Conservation (phyloP, 1,140 invertebrate species). For the Choristoneura fumiferana region DNA sequence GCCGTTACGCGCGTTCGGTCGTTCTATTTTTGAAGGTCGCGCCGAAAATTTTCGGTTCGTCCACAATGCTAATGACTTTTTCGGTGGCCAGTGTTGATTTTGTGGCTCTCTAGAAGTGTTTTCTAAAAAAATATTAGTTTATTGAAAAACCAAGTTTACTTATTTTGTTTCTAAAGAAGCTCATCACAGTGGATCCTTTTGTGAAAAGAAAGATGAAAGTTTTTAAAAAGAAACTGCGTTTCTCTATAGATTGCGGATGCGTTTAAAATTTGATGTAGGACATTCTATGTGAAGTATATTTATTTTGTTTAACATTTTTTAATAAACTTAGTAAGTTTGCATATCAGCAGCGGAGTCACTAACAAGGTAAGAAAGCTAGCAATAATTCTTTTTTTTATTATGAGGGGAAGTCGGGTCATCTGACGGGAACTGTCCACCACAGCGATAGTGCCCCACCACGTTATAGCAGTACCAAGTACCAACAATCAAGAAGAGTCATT, state of each 20-base stretch:
- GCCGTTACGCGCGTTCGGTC: conserved; percentile 33
- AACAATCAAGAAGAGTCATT: too few species aligned
- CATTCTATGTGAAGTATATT: conserved; percentile 23
- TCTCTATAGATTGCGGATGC: conserved; percentile 60
- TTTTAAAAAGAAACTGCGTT: conserved; percentile 72
- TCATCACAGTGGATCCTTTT: conserved; percentile 65
- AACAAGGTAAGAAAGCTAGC: background rate
- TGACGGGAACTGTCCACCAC: too few species aligned
- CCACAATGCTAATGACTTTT: conserved; percentile 44
- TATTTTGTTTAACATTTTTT: conserved; percentile 22
- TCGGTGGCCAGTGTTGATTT: conserved; percentile 26
- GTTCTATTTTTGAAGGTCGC: conserved; percentile 57
- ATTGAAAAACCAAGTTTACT: conserved; percentile 27
- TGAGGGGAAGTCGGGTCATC: too few species aligned
- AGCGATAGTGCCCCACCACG: too few species aligned
- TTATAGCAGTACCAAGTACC: too few species aligned
- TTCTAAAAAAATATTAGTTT: background rate
- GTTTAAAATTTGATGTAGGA: conserved; percentile 31
- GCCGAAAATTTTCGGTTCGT: conserved; percentile 40
- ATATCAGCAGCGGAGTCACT: background rate
- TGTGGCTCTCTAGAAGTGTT: background rate
- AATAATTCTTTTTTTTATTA: background rate
- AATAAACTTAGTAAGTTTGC: background rate
- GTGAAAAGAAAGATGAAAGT: conserved; percentile 74
- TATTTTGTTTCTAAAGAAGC: background rate